phyloP scores from a whole-genome alignment of 2,888 invertebrate species.

The Drosophila niveifrons region DNA sequence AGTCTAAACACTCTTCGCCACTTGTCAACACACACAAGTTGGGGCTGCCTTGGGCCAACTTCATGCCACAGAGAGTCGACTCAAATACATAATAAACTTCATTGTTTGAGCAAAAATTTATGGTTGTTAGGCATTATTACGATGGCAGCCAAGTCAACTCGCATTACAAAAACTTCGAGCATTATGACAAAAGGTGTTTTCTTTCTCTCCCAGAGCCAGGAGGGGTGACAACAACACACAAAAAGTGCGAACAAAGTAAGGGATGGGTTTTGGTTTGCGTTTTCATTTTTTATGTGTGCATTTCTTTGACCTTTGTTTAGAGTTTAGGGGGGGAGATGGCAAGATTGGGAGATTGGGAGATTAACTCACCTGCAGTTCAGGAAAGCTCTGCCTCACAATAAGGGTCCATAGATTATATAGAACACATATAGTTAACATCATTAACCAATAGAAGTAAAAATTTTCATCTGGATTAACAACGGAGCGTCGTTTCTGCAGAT shows the following conservation, averaged over 20 bases:
- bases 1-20: neutral
- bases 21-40: slow-evolving; percentile 19
- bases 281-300: slow-evolving; percentile 3
- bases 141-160: slow-evolving; percentile 57
- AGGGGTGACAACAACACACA: slow-evolving; percentile 2
- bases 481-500: slow-evolving; percentile 90
- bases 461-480: slow-evolving; percentile 98
- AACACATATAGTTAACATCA: slow-evolving; percentile 94
- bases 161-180: slow-evolving; percentile 51
- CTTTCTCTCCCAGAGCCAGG: slow-evolving; percentile 10
- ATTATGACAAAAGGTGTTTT: slow-evolving; percentile 50
- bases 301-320: slow-evolving; percentile 8
- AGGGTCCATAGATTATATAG: slow-evolving; percentile 98
- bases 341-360: neutral
- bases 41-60: slow-evolving; percentile 17
- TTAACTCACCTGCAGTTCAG: slow-evolving; percentile 90
- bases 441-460: slow-evolving; percentile 98
- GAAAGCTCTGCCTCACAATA: slow-evolving; percentile 97
- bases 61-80: slow-evolving; percentile 3
- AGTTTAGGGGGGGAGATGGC: neutral
- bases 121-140: slow-evolving; percentile 54
- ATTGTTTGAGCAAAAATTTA: slow-evolving; percentile 58
- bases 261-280: neutral
- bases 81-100: slow-evolving; percentile 58
- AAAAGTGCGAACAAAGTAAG: neutral